Evolutionary conservation across 2,797 vertebrate species (phyloP), one percentile per base, ranked within the genome.

Genomic region (Coregonus ussuriensis): DNA sequence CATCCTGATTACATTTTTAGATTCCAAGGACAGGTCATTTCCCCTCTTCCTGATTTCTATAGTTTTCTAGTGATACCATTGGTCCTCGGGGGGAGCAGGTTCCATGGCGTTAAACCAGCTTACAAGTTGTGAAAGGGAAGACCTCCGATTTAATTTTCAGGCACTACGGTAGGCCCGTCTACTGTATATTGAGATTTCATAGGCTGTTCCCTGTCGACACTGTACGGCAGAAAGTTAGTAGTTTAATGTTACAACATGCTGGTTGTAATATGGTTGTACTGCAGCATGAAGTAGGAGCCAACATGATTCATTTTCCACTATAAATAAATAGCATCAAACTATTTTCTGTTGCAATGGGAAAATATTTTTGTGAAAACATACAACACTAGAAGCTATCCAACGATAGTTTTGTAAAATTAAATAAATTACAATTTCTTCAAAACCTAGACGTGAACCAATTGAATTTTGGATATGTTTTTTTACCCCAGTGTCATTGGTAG

Each of bases 11-110:
- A 91, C 93, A 92, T 92, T 93, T 94, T 93, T 94, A 94, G 92
- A 92, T 90, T 88, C 85, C 93, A 94, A 94, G 93, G 94, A 94
- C 93, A 93, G 91, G 88, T 87, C 76, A 89, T 87, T 93, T 94
- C 91, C 93, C 89, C 81, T 86, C 81, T 84, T 79, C 83, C 87
- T 86, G 88, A 9, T 87, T 90, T 91, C 91, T 89, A 95, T 94
- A 87, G 85, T 94, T 90, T 92, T 92, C 82, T 84, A 91, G 85
- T 84, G 89, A 88, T 79, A 84, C 72, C 82, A 85, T 72, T 11
- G 9, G 41, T 47, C 41, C 41, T 47, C 41, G 9, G 2, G 41
- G 41, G 41, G 41, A 47, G 41, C 41, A 72, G 82, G 84, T 90
- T 81, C 35, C 74, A 84, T 77, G 65, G 54, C 70, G 53, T 74